Percentiles rank a stretch among this genome's conserved stretches.
Conservation (phyloP, 1,140 invertebrate species). For the Sinonovacula constricta region DNA sequence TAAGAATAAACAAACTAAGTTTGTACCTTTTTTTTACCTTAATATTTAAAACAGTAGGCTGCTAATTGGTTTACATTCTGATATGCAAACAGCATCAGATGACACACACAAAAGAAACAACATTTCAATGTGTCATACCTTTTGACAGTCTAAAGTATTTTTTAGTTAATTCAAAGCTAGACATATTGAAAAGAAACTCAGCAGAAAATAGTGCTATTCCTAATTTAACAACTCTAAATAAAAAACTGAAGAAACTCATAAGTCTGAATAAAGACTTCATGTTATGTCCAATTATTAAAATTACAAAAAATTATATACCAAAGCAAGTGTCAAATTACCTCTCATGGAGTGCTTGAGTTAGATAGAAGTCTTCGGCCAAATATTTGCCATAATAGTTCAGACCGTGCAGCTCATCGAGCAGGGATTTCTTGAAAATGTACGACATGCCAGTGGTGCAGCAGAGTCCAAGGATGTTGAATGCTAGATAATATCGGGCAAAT, state of each 20-base stretch:
- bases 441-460: constrained; percentile 99
- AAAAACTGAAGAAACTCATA: not conserved
- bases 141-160: no score
- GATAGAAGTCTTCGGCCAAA: constrained; percentile 98
- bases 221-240: constrained; percentile 1
- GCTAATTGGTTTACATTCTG: no score
- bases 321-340: constrained; percentile 75
- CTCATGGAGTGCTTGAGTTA: constrained; percentile 93
- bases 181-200: no score
- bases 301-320: not conserved
- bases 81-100: no score
- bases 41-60: no score
- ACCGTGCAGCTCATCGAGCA: constrained; percentile 96
- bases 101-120: no score
- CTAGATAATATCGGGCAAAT: constrained; percentile 96
- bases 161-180: no score
- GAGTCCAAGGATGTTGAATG: constrained; percentile 93
- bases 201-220: no score
- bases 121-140: no score
- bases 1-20: no score
- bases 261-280: not conserved
- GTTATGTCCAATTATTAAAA: not conserved
- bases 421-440: constrained; percentile 92
- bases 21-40: no score
- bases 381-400: constrained; percentile 94